Conservation (phyloP, 2,113 vertebrate genomes). For the Seriola quinqueradiata region DNA sequence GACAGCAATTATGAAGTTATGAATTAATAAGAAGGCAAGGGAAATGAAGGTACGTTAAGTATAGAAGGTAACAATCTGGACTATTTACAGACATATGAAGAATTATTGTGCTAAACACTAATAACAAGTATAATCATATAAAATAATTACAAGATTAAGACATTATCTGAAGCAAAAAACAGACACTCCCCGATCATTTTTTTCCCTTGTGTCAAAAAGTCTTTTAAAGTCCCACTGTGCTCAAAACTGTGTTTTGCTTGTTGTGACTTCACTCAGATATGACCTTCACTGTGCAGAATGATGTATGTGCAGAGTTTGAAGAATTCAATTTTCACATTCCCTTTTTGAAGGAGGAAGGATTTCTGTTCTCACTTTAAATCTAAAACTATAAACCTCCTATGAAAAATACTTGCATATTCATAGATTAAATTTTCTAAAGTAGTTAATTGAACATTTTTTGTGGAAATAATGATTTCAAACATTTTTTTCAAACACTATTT, state of each 20-base stretch:
- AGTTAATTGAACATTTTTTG: too few species aligned
- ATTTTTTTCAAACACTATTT: too few species aligned
- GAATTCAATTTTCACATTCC: background rate
- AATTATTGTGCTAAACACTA: background rate
- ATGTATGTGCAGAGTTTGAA: background rate
- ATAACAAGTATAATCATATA: background rate
- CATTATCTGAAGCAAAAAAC: background rate
- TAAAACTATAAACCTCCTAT: background rate
- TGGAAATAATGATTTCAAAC: too few species aligned
- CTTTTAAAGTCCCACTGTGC: too few species aligned
- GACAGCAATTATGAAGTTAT: background rate
- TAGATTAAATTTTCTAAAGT: too few species aligned
- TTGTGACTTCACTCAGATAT: background rate
- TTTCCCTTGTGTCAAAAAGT: background rate
- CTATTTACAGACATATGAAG: background rate
- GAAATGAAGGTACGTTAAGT: background rate
- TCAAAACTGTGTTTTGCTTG: background rate
- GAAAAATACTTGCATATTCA: background rate
- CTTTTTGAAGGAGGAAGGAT: background rate
- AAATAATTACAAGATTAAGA: background rate
- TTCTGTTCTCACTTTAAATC: background rate
- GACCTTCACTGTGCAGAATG: background rate
- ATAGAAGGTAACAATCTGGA: background rate
- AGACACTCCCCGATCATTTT: too few species aligned
- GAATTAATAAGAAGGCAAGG: background rate